phyloP scores from a whole-genome alignment of 2,888 invertebrate species.

The Timandra comae region DNA sequence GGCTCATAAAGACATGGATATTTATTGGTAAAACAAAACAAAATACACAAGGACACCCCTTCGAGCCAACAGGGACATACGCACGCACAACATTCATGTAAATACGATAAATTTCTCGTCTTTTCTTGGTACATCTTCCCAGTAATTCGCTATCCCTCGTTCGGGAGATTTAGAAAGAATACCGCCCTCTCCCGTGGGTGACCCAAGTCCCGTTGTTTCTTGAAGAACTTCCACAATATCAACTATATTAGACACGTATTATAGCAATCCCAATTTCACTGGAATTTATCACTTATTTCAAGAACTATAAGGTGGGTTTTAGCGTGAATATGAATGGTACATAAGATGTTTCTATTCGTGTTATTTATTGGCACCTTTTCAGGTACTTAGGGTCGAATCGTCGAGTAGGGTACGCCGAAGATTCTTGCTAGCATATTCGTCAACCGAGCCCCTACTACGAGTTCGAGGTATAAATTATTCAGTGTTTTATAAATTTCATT shows the following conservation, averaged over 20 bases:
- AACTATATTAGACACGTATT: slow-evolving; percentile 9
- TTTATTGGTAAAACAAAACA: too few species aligned
- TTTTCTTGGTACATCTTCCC: slow-evolving; percentile 54
- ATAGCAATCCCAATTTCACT: slow-evolving; percentile 7
- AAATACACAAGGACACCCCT: background rate
- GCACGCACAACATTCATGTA: slow-evolving; percentile 13
- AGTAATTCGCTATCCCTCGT: slow-evolving; percentile 63
- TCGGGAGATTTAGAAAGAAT: slow-evolving; percentile 65
- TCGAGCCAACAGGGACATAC: slow-evolving; percentile 1
- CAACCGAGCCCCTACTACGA: slow-evolving; percentile 41
- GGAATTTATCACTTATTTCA: slow-evolving; percentile 8
- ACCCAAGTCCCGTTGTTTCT: slow-evolving; percentile 69
- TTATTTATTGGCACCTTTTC: slow-evolving; percentile 70
- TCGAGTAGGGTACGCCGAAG: slow-evolving; percentile 47
- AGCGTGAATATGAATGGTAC: slow-evolving; percentile 5
- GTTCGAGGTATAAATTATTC: slow-evolving; percentile 5
- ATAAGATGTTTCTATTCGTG: slow-evolving; percentile 29
- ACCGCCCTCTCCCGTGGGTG: slow-evolving; percentile 59
- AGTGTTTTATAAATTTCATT: too few species aligned
- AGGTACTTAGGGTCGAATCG: slow-evolving; percentile 65
- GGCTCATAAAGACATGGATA: too few species aligned
- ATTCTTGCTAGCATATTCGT: slow-evolving; percentile 49
- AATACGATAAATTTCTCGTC: slow-evolving; percentile 28
- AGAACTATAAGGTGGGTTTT: slow-evolving; percentile 20
- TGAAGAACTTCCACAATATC: slow-evolving; percentile 47